Evolutionary conservation across 1,140 invertebrate genomes (phyloP), one percentile per base, ranked within the genome.

Genomic region (Aphidius gifuensis): DNA sequence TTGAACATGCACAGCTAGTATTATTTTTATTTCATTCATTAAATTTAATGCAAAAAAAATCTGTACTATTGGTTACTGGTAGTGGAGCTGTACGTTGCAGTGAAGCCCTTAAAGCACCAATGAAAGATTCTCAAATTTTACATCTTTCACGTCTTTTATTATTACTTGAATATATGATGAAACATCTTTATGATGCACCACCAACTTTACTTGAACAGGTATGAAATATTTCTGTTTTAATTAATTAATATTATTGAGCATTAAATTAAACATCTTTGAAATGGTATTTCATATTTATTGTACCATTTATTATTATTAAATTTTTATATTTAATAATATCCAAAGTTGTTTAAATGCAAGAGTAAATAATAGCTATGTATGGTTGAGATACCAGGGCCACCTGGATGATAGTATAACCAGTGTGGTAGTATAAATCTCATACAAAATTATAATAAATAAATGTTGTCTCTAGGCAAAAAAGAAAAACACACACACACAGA

Each of bases 31-130:
- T 98, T 75, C 95, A 98, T 78, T 93, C 93, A 4, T 78, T 98
- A 39, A 95, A 93, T 70, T 80, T 98, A 39, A 97, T 97, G 92
- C 93, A 97, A 78, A 98, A 97, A 77, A 98, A 98, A 79, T 90
- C 90, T 4, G 91, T 98, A 1, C 80, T 98, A n/a, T 82, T 97
- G 8, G 82, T 91, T 62, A 88, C 89, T 9, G 89, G 90, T 6
- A 86, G 85, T 66, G 87, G 86, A 5, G 85, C 88, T 16, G 85
- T 89, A 51, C 80, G 86, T 63, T 88, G 86, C 67, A 86, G 86
- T 7, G 86, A 87, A 75, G 83, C 86, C n/a, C 83, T 87, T 6
- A 82, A 86, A 58, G 77, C 79, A 51, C 79, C 85, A 5, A 80
- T 87, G 74, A 82, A 83, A 66, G 88, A 89, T 71, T 84, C 82